These are phyloP conservation scores for Aspidiotus rigidus DNA, from an alignment of 2,888 invertebrate species.

Conservation along the genomic window DNA sequence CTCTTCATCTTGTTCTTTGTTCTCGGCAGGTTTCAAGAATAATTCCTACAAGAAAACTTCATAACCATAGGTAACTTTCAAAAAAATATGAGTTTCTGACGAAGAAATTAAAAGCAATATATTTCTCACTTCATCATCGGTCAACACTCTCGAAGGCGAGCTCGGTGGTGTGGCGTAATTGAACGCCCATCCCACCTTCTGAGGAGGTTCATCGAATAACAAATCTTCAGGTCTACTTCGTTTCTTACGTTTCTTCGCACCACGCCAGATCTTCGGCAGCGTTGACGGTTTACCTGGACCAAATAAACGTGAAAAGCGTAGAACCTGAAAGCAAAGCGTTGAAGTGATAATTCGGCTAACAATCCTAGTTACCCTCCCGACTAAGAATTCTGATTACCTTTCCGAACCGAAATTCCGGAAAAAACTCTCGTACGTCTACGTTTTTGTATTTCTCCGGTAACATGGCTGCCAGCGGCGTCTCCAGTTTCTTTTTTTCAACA, in stretches of 20 bases:
- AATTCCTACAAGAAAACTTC: conserved; percentile 44
- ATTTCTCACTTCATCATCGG: conserved; percentile 66
- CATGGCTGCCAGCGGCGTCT: conserved; percentile 95
- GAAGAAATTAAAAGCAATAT: background rate
- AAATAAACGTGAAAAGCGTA: conserved; percentile 89
- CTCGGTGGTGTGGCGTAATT: conserved; percentile 54
- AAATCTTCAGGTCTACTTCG: conserved; percentile 34
- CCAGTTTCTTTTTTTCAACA: conserved; percentile 47
- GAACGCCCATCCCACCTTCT: conserved; percentile 47
- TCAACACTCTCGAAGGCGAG: conserved; percentile 55
- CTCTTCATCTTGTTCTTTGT: conserved; percentile 37
- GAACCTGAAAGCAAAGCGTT: conserved; percentile 51
- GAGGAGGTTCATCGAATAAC: conserved; percentile 27
- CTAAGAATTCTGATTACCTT: conserved; percentile 48
- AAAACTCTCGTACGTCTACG: conserved; percentile 80
- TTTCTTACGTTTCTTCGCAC: conserved; percentile 33
- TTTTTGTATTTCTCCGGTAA: conserved; percentile 88
- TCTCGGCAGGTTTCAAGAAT: conserved; percentile 49
- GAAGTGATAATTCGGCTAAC: too few relatives aligned
- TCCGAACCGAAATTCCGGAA: conserved; percentile 88
- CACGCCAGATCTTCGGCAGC: conserved; percentile 33
- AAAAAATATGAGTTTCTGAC: background rate
- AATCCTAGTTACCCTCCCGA: too few relatives aligned
- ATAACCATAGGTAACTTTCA: background rate
- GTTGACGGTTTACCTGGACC: conserved; percentile 78